Conservation (phyloP, 2,113 vertebrate genomes). For the Cygnus buccinator region DNA sequence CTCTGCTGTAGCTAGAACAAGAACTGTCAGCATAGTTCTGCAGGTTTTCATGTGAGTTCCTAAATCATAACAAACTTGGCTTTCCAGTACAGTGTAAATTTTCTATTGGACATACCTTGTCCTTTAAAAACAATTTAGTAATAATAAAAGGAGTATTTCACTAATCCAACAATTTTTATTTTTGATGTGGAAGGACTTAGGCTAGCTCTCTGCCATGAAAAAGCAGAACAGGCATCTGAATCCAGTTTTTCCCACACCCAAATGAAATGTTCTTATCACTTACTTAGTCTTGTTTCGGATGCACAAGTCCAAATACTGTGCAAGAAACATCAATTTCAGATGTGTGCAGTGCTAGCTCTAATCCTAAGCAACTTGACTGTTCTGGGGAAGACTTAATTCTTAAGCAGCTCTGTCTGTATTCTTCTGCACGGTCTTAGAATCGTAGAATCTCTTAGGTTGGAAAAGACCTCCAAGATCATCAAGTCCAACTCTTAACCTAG, state of each 20-base stretch:
- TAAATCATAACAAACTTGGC: not conserved
- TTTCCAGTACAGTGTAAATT: not conserved
- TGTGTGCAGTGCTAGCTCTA: accelerated
- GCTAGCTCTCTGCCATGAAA: not conserved
- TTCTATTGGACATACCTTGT: not conserved
- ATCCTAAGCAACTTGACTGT: not conserved
- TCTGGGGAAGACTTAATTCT: not conserved
- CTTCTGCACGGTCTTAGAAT: not conserved
- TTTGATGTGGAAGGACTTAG: not conserved
- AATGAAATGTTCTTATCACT: not conserved
- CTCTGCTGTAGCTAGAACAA: not conserved
- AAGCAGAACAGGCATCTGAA: not conserved
- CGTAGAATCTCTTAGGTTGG: too few species aligned
- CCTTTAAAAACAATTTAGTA: not conserved
- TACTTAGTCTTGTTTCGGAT: not conserved
- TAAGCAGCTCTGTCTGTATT: not conserved
- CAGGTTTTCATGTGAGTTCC: not conserved
- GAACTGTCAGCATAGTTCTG: not conserved
- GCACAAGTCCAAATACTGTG: not conserved
- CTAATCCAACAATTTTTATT: not conserved
- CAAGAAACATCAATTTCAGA: not conserved
- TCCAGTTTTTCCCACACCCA: not conserved
- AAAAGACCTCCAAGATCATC: too few species aligned
- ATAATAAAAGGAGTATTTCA: not conserved
- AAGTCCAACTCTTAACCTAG: too few species aligned